A percentile compares a stretch with the other conserved stretches of the same genome.
phyloP scores from a whole-genome alignment of 35 echinoderm and acorn worm species.

The Strongylocentrotus purpuratus region DNA sequence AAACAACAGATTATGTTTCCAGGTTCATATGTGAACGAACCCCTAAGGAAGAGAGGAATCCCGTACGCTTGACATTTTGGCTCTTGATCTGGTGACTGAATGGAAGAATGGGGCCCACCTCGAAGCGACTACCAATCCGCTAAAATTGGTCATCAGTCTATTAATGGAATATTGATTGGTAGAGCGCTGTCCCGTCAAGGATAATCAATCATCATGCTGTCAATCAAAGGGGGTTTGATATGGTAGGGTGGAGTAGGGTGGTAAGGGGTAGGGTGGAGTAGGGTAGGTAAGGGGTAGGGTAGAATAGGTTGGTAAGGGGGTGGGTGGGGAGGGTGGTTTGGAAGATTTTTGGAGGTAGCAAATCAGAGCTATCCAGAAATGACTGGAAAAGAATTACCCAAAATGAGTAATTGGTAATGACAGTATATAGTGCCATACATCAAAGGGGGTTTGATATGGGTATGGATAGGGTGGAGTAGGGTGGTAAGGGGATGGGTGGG shows the following conservation, averaged over 20 bases:
- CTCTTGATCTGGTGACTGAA: background rate
- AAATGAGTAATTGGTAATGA: too few relatives aligned
- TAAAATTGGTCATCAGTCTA: background rate
- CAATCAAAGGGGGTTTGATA: background rate
- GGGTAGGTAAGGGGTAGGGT: too few relatives aligned
- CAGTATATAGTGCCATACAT: too few relatives aligned
- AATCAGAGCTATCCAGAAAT: too few relatives aligned
- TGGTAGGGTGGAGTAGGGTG: background rate
- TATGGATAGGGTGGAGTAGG: background rate
- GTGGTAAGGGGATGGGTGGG: background rate
- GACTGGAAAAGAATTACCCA: too few relatives aligned
- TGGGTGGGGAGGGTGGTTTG: too few relatives aligned
- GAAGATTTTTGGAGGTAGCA: too few relatives aligned
- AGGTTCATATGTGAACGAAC: too few relatives aligned
- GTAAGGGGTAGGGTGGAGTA: background rate
- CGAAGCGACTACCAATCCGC: background rate
- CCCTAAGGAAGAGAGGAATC: background rate
- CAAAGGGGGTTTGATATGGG: background rate
- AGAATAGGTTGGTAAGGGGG: too few relatives aligned
- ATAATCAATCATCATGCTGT: background rate
- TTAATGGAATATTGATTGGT: background rate
- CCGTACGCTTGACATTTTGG: background rate
- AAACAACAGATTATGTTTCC: too few relatives aligned
- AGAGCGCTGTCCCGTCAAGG: background rate
- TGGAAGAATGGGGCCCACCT: background rate